Conservation (phyloP, 1,140 invertebrate species). For the Ips nitidus region DNA sequence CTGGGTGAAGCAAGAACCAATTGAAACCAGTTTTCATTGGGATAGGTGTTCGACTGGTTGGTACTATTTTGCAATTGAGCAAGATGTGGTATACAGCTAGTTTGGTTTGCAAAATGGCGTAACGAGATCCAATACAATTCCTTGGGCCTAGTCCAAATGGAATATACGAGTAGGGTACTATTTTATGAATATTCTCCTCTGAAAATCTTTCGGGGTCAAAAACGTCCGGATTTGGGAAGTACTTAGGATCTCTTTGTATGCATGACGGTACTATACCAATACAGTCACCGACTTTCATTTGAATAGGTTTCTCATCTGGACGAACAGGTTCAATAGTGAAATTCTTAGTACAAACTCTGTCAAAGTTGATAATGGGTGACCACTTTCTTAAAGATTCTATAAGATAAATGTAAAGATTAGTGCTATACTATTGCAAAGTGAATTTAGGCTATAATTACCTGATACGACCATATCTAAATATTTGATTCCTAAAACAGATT, state of each 20-base stretch:
- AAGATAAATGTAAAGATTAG: constrained; percentile 28
- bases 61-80: constrained; percentile 42
- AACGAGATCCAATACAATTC: constrained; percentile 45
- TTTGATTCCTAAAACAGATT: constrained; percentile 48
- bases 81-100: constrained; percentile 47
- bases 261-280: constrained; percentile 52
- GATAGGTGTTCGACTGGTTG: constrained; percentile 41
- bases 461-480: constrained; percentile 48
- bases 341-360: constrained; percentile 56
- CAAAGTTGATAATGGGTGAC: constrained; percentile 53
- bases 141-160: constrained; percentile 61
- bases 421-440: no score
- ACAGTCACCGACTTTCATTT: constrained; percentile 17
- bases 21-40: constrained; percentile 37
- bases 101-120: constrained; percentile 46
- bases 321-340: constrained; percentile 49
- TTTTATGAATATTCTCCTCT: constrained; percentile 47
- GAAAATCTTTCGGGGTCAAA: constrained; percentile 56
- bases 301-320: constrained; percentile 21
- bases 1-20: not conserved
- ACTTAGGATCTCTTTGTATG: constrained; percentile 52
- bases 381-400: constrained; percentile 61
- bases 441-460: no score
- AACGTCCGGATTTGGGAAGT: constrained; percentile 53
- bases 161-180: constrained; percentile 52